These are phyloP conservation scores for Alexandromys fortis DNA, from an alignment of 2,113 vertebrate genomes.

Conservation along the genomic window DNA sequence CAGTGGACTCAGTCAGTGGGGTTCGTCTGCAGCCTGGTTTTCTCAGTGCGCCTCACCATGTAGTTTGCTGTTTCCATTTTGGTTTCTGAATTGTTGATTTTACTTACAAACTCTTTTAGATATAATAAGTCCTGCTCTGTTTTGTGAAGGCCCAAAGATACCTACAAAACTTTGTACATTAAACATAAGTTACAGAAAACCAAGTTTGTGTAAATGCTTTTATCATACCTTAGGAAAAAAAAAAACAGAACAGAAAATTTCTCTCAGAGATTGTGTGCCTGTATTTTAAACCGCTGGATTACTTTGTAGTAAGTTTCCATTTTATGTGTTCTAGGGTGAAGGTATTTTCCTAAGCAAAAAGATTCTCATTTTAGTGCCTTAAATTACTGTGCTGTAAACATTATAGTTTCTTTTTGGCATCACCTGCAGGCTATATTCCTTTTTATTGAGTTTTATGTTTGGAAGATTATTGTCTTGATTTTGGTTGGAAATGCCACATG, in stretches of 20 bases:
- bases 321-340: slow-evolving; percentile 45
- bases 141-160: slow-evolving; percentile 51
- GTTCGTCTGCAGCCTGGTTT: slow-evolving; percentile 47
- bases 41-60: background rate
- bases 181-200: slow-evolving; percentile 27
- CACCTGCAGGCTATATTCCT: background rate
- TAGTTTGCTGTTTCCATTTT: slow-evolving; percentile 59
- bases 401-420: slow-evolving; percentile 36
- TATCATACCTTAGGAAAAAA: slow-evolving; percentile 50
- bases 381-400: slow-evolving; percentile 35
- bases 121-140: background rate
- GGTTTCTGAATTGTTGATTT: slow-evolving; percentile 60
- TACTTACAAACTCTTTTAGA: slow-evolving; percentile 33
- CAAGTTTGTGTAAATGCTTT: slow-evolving; percentile 56
- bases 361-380: slow-evolving; percentile 43
- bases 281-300: slow-evolving; percentile 34
- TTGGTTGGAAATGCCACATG: background rate
- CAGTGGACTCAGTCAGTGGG: slow-evolving; percentile 50
- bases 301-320: slow-evolving; percentile 20
- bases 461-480: slow-evolving; percentile 45
- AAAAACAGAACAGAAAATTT: slow-evolving; percentile 51
- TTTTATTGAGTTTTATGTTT: slow-evolving; percentile 40
- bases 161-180: slow-evolving; percentile 37
- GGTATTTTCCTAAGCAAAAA: slow-evolving; percentile 48
- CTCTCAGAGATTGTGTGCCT: slow-evolving; percentile 7